Evolutionary conservation across 2,888 invertebrate species (phyloP).

Genomic region (Hyles lineata): DNA sequence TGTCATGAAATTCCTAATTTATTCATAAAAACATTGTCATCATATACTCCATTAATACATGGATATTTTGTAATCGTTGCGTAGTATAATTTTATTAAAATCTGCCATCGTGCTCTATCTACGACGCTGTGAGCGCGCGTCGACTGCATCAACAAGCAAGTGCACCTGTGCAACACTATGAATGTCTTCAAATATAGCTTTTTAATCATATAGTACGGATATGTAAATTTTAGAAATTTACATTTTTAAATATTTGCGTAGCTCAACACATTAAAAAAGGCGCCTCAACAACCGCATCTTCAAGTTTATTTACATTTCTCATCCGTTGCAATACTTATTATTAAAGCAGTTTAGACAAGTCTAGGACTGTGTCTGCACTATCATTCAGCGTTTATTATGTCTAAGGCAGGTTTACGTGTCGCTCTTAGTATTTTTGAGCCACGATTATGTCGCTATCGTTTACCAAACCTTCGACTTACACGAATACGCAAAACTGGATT

Average conservation of each 20-base stretch:
- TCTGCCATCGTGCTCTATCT: background rate
- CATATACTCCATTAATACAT: too few relatives aligned
- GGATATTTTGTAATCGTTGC: too few relatives aligned
- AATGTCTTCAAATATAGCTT: background rate
- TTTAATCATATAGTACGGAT: background rate
- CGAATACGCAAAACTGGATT: constrained; percentile 4
- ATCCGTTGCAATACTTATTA: background rate
- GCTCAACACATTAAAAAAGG: background rate
- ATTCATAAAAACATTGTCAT: background rate
- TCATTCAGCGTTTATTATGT: too few relatives aligned
- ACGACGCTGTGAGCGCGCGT: background rate
- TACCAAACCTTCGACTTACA: background rate
- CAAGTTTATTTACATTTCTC: background rate
- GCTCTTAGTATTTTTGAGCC: background rate
- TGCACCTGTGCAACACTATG: background rate
- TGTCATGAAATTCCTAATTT: background rate
- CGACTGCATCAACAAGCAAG: background rate
- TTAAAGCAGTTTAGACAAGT: background rate
- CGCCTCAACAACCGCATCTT: background rate
- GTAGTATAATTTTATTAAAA: too few relatives aligned
- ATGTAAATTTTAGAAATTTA: too few relatives aligned
- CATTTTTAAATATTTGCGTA: too few relatives aligned
- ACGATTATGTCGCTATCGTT: background rate
- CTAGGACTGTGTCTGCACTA: background rate
- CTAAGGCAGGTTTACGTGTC: background rate